Evolutionary conservation across 2,113 vertebrate genomes (phyloP).

Genomic region (Crotalus helleri): DNA sequence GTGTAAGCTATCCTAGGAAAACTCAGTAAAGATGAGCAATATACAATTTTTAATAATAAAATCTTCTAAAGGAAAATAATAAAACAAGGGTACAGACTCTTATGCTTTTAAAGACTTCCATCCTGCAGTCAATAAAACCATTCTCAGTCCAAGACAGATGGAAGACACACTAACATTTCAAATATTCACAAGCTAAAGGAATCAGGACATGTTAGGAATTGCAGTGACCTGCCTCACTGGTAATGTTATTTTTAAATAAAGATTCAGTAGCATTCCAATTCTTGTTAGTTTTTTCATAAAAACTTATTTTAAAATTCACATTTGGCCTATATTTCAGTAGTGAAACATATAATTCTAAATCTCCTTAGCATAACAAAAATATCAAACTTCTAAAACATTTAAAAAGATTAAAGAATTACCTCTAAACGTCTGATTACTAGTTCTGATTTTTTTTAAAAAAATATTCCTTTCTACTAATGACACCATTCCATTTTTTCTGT

Average conservation of each 20-base stretch:
- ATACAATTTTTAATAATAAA: background rate
- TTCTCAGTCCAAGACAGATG: background rate
- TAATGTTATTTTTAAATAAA: background rate
- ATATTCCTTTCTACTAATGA: background rate
- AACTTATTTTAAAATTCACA: background rate
- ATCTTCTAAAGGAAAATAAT: background rate
- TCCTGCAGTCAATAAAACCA: background rate
- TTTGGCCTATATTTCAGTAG: background rate
- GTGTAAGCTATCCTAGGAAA: background rate
- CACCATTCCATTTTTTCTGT: background rate
- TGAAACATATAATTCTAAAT: background rate
- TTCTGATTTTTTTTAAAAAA: background rate
- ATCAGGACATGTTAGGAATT: background rate
- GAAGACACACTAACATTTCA: background rate
- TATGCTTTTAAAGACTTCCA: background rate
- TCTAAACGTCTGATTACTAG: background rate
- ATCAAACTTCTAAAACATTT: background rate
- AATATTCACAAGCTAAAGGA: background rate
- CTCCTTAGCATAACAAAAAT: background rate
- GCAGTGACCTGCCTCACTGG: background rate
- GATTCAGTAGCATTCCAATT: background rate
- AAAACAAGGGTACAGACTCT: background rate
- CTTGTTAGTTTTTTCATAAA: background rate
- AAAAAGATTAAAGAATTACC: background rate
- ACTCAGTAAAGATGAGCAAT: background rate